Conservation (phyloP, 2,797 vertebrate species). For the Graptemys geographica region DNA sequence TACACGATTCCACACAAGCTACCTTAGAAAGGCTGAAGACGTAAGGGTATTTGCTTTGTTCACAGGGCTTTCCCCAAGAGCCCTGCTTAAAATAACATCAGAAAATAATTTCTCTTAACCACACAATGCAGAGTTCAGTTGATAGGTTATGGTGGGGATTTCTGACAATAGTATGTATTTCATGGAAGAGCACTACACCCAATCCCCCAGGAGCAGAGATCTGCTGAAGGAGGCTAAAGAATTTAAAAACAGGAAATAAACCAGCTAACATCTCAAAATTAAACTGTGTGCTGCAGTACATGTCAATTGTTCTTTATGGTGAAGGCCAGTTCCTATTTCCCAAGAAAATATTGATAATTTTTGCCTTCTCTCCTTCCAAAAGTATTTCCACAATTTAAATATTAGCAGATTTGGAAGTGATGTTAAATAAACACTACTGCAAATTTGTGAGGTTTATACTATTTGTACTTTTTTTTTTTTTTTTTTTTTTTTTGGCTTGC, state of each 20-base stretch:
- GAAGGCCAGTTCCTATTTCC: background rate
- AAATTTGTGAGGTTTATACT: background rate
- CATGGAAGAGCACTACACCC: background rate
- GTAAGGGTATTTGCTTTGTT: background rate
- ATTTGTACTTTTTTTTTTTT: rapidly evolving
- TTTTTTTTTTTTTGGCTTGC: background rate
- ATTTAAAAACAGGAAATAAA: background rate
- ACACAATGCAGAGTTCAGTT: no score
- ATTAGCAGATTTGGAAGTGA: rapidly evolving
- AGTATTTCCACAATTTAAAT: background rate
- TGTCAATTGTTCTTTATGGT: background rate
- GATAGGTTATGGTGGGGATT: background rate
- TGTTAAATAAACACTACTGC: rapidly evolving
- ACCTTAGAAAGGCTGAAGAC: background rate
- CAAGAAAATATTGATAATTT: background rate
- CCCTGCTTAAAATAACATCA: background rate
- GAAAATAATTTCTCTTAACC: background rate
- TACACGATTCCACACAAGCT: rapidly evolving
- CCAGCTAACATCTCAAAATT: background rate
- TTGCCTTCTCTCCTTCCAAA: background rate
- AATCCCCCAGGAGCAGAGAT: background rate
- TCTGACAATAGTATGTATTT: rapidly evolving
- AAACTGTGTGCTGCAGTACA: background rate
- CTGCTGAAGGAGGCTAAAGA: background rate
- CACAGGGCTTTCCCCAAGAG: background rate